These are phyloP conservation scores for Porites rus DNA, from an alignment of 92 coral and sea anemone genomes.

Conservation along the genomic window DNA sequence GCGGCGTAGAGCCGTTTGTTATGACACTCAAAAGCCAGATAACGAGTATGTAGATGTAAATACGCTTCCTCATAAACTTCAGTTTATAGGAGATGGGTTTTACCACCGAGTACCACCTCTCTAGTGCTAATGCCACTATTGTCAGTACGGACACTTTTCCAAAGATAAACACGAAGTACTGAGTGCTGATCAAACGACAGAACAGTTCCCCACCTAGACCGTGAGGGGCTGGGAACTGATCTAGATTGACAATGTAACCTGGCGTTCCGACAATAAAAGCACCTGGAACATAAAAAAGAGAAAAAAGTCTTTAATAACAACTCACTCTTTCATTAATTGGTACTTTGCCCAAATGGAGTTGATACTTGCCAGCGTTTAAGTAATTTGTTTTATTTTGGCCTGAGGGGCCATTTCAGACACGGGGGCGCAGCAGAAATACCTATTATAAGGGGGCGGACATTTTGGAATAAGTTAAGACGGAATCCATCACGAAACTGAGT, in stretches of 20 bases:
- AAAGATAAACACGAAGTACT: slow-evolving; percentile 67
- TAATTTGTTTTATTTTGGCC: no score
- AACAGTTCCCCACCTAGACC: slow-evolving; percentile 57
- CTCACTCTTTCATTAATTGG: no score
- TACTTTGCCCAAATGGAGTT: no score
- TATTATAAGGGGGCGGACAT: no score
- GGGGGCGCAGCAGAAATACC: no score
- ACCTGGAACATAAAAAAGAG: slow-evolving; percentile 35
- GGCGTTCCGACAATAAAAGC: slow-evolving; percentile 64
- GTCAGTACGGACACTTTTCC: slow-evolving; percentile 70
- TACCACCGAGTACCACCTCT: slow-evolving; percentile 80
- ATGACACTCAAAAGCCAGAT: slow-evolving; percentile 61
- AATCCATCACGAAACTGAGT: no score
- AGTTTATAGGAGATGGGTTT: slow-evolving; percentile 61
- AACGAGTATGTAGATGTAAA: slow-evolving; percentile 32
- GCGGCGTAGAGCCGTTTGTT: no score
- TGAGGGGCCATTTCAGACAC: no score
- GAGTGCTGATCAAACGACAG: slow-evolving; percentile 74
- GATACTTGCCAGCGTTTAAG: no score
- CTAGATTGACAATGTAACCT: slow-evolving; percentile 30
- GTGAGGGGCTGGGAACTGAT: slow-evolving; percentile 36
- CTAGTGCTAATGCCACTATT: slow-evolving; percentile 72
- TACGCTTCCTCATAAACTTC: slow-evolving; percentile 35
- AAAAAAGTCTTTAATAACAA: neutral
- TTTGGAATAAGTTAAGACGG: no score